A percentile compares a stretch with the other conserved stretches of the same genome.
phyloP scores from a whole-genome alignment of 2,113 vertebrate species.

The Rousettus leschenaultii region DNA sequence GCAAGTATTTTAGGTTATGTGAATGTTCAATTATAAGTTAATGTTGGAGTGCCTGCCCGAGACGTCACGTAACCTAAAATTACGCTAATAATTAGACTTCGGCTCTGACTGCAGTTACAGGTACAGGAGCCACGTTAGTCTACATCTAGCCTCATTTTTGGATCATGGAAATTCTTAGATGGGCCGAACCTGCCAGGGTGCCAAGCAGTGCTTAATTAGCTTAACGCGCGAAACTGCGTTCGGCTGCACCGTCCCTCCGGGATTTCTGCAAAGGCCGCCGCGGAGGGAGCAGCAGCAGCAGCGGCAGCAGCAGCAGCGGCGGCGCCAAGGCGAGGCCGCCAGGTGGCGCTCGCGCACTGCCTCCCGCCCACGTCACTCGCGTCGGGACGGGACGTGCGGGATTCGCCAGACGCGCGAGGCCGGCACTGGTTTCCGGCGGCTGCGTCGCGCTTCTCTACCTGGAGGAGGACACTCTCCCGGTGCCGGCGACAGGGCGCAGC shows the following conservation, averaged over 20 bases:
- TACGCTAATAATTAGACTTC: neutral
- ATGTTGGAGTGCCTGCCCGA: neutral
- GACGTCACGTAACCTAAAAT: conserved; percentile 21
- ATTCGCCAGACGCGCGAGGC: rapidly evolving
- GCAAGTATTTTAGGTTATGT: conserved; percentile 10
- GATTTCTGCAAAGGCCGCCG: neutral
- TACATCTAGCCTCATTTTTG: conserved; percentile 29
- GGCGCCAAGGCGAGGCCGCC: neutral
- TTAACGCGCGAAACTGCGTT: conserved; percentile 42
- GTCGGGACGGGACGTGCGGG: too few relatives aligned
- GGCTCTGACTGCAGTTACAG: neutral
- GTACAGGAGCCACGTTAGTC: neutral
- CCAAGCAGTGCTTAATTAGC: conserved; percentile 20
- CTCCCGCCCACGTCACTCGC: neutral
- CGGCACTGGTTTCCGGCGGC: neutral
- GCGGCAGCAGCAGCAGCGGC: too few relatives aligned
- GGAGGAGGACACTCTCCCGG: neutral
- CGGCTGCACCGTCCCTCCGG: neutral
- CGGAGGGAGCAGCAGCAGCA: neutral
- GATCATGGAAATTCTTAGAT: conserved; percentile 20
- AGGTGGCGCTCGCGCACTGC: conserved; percentile 61
- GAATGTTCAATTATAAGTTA: conserved; percentile 34
- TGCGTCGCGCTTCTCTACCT: neutral
- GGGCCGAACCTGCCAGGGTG: neutral
- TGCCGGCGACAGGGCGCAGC: neutral